Base-by-base conservation (phyloP, 2,113 vertebrate species). In the Tichodroma muraria region DNA sequence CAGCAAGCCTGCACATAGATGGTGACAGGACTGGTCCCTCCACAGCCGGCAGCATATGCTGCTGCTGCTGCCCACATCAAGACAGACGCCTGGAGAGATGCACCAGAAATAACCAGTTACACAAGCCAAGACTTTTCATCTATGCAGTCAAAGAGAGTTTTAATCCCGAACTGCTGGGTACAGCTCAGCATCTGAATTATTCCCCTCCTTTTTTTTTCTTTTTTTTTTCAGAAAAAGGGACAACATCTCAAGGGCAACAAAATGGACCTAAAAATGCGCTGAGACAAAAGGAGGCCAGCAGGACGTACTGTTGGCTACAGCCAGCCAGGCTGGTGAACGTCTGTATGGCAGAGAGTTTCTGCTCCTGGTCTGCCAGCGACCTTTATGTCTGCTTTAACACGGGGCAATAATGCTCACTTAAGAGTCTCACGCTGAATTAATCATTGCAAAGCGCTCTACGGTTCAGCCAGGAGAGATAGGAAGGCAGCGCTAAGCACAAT, bases 341-440 rank as follows among this genome's bases (percentile, higher is more conserved):
- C 69, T 60, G 19, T 33, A 66, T 6, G 47, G 91, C 61, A 78
- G 28, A 79, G 61, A 75, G 45, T 17, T 90, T 45, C 84, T 79
- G 52, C 59, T 90, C 78, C 64, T 49, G 70, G 49, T 72, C 84
- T 85, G 80, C 80, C 66, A 92, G 50, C 1, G 1, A 87, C 87
- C 84, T 83, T 83, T 86, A 88, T 17, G n/a, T 52, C 88, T 84
- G 57, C 86, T 93, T 69, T 85, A 63, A 85, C 92, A 77, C 3
- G 11, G 53, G 66, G 52, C 80, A 87, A 54, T 85, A 92, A 87
- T 4, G 49, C 42, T 82, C 63, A 44, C 84, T 91, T 91, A 72
- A 82, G 54, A 88, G 78, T 23, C 56, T 83, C 91, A 60, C 3
- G 52, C 81, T 66, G 81, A 93, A 95, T 91, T 89, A 89, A 94